Base-by-base conservation (phyloP, 2,113 vertebrate genomes). In the Pagrus major region DNA sequence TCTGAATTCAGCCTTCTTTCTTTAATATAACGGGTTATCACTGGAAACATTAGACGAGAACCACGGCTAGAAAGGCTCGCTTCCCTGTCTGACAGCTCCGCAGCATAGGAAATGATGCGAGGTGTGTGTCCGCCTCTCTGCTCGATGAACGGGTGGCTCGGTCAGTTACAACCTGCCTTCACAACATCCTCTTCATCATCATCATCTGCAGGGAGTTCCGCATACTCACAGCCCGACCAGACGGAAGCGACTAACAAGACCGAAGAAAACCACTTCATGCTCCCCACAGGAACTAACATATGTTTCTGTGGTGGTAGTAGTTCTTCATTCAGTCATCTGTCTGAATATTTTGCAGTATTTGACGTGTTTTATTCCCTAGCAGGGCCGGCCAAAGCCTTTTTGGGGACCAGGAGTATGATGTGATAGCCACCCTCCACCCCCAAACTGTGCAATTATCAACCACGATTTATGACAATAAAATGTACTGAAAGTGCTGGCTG, bases 121-220 rank as follows among this genome's bases (percentile, higher is more conserved):
- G 8, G 9, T 44, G 47, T 6, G 75, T 39, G 71, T 71, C 64
- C 69, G 80, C 73, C 81, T 83, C 54, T 35, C 16, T 20, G 47
- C 68, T 76, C 71, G 55, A 14, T 83, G 77, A 61, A 59, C 65
- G 58, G 39, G 52, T 12, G 27, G 41, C 52, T 82, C 65, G 60
- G 49, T 78, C 85, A 78, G 71, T 66, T 80, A 74, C 80, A 82
- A 87, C 84, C 88, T 89, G 88, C 86, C 89, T 83, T 92, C 84
- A 89, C 83, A 90, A 88, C 91, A 84, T 90, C 88, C 71, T 85
- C 86, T 33, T 88, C 85, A 42, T 66, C 89, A 77, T 23, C 88
- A 71, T 47, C 21, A 73, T 61, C 86, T 68, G 73, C 79, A 73
- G 68, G 52, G 83, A 93, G 89, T 94, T 95, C 93, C 93, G 94